phyloP scores from a whole-genome alignment of 2,888 invertebrate genomes.

The Platypus cylindrus region DNA sequence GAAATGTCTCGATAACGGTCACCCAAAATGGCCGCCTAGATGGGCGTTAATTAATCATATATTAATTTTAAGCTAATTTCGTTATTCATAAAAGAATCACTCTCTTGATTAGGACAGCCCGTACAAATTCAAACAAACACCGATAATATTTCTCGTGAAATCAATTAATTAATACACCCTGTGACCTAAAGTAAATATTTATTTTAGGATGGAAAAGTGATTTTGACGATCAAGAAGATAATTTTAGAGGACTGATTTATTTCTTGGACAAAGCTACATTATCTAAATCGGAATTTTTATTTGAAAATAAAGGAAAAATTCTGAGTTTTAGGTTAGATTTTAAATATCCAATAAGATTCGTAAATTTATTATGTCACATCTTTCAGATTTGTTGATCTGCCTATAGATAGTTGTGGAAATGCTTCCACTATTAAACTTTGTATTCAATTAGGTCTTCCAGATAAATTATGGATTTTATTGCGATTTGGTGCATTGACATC shows the following conservation, averaged over 20 bases:
- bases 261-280: constrained; percentile 65
- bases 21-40: too few species aligned
- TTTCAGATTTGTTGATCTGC: constrained; percentile 59
- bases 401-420: constrained; percentile 68
- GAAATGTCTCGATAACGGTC: too few species aligned
- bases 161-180: too few species aligned
- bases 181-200: too few species aligned
- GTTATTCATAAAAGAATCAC: too few species aligned
- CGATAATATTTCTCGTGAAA: too few species aligned
- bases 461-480: constrained; percentile 60
- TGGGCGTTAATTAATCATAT: too few species aligned
- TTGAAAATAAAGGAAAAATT: constrained; percentile 13
- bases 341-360: not conserved
- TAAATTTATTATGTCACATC: not conserved
- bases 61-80: too few species aligned
- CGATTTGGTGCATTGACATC: constrained; percentile 55
- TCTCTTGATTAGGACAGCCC: too few species aligned
- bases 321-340: constrained; percentile 15
- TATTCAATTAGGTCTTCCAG: constrained; percentile 58
- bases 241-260: constrained; percentile 61
- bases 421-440: constrained; percentile 50
- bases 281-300: constrained; percentile 37
- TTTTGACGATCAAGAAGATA: constrained; percentile 65
- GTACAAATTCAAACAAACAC: too few species aligned
- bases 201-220: constrained; percentile 65